phyloP scores from a whole-genome alignment of 2,888 invertebrate genomes.

The Epirrita christyi region DNA sequence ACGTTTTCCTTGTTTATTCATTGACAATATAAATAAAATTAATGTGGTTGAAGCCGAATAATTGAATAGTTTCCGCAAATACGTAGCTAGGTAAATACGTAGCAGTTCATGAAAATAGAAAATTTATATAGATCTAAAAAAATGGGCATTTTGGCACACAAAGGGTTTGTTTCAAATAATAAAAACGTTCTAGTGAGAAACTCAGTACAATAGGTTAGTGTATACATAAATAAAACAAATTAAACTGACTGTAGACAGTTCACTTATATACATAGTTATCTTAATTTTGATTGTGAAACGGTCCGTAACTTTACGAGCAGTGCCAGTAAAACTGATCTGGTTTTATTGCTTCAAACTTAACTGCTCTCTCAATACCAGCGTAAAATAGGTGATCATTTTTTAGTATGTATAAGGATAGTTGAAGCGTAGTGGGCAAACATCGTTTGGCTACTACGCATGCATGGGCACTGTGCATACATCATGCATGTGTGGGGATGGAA shows the following conservation, averaged over 20 bases:
- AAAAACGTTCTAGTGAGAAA: too few species aligned
- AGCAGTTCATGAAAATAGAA: not conserved
- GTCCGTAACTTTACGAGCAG: conserved; percentile 2
- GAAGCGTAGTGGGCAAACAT: too few species aligned
- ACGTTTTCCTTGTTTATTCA: conserved; percentile 16
- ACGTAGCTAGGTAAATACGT: too few species aligned
- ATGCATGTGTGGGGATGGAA: too few species aligned
- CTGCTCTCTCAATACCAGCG: not conserved
- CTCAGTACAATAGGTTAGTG: too few species aligned
- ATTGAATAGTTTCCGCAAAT: conserved; percentile 12
- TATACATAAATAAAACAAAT: too few species aligned
- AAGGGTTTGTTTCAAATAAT: too few species aligned
- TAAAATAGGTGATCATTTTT: too few species aligned
- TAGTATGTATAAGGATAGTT: too few species aligned
- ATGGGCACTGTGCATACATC: too few species aligned
- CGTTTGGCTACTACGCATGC: too few species aligned
- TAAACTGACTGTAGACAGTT: not conserved
- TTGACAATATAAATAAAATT: conserved; percentile 17
- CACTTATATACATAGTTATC: not conserved
- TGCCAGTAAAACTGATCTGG: conserved; percentile 1
- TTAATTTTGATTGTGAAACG: not conserved
- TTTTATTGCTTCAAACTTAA: not conserved
- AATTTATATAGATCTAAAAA: not conserved
- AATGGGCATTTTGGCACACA: too few species aligned
- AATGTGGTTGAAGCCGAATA: conserved; percentile 16